Conservation (phyloP, 2,113 vertebrate species). For the Erythrolamprus reginae region DNA sequence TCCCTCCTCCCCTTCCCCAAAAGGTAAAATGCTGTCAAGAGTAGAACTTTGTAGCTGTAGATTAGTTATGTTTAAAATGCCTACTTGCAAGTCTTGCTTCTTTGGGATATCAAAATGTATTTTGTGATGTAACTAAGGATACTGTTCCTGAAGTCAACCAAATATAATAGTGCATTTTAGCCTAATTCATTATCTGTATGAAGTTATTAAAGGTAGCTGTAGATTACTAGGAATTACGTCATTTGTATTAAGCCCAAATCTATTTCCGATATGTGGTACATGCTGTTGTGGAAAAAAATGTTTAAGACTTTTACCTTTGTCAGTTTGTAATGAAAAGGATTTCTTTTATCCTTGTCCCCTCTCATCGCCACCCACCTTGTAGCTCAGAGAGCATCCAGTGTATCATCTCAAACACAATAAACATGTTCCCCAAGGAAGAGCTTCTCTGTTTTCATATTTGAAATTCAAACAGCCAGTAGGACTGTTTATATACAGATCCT, state of each 20-base stretch:
- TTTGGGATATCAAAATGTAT: slow-evolving; percentile 97
- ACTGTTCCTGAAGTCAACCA: slow-evolving; percentile 93
- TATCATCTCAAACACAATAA: slow-evolving; percentile 92
- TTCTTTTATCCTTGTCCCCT: slow-evolving; percentile 63
- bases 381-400: slow-evolving; percentile 90
- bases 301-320: slow-evolving; percentile 88
- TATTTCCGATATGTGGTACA: slow-evolving; percentile 91
- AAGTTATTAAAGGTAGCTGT: slow-evolving; percentile 86
- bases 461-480: slow-evolving; percentile 58
- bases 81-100: slow-evolving; percentile 96
- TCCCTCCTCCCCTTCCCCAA: slow-evolving; percentile 34
- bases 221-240: slow-evolving; percentile 89
- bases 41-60: slow-evolving; percentile 93
- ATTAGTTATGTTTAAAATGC: slow-evolving; percentile 92
- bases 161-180: slow-evolving; percentile 97
- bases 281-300: slow-evolving; percentile 89
- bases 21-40: slow-evolving; percentile 84
- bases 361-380: slow-evolving; percentile 70
- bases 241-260: slow-evolving; percentile 90
- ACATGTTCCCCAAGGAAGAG: slow-evolving; percentile 81
- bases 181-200: slow-evolving; percentile 94
- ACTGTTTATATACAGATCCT: slow-evolving; percentile 56
- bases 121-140: slow-evolving; percentile 95
- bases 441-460: slow-evolving; percentile 77
- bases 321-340: slow-evolving; percentile 92